Percentiles rank a stretch among this genome's conserved stretches.
phyloP scores from a whole-genome alignment of 1,140 invertebrate genomes.

The Cheumatopsyche charites region DNA sequence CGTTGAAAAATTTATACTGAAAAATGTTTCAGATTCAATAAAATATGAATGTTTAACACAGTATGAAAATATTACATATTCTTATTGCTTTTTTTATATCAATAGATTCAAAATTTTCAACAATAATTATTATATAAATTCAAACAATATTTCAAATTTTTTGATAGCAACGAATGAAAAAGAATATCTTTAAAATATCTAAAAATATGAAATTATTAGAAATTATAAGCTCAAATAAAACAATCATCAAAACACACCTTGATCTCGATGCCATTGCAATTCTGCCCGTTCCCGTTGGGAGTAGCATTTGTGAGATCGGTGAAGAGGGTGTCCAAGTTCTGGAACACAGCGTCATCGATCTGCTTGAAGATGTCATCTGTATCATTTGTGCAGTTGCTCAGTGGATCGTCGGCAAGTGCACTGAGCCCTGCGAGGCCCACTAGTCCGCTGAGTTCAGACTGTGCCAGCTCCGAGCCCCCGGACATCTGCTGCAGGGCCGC shows the following conservation, averaged over 20 bases:
- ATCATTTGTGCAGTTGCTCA: conserved; percentile 58
- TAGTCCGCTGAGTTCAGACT: conserved; percentile 22
- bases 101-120: too few species aligned
- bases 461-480: conserved; percentile 12
- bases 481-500: conserved; percentile 51
- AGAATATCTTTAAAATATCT: too few species aligned
- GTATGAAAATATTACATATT: too few species aligned
- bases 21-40: too few species aligned
- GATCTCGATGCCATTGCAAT: conserved; percentile 54
- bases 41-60: too few species aligned
- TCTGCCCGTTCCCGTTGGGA: conserved; percentile 50
- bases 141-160: too few species aligned
- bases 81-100: too few species aligned
- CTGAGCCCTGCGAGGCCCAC: conserved; percentile 58
- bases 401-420: conserved; percentile 66
- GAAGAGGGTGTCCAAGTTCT: conserved; percentile 58
- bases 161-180: too few species aligned
- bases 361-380: conserved; percentile 76
- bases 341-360: conserved; percentile 69
- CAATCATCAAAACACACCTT: conserved; percentile 50
- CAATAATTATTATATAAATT: too few species aligned
- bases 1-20: too few species aligned
- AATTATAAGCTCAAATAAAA: too few species aligned
- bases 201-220: too few species aligned
- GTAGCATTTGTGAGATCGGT: conserved; percentile 59